These are phyloP conservation scores for Drosophila chauvacae DNA, from an alignment of 1,140 invertebrate species.

Conservation along the genomic window DNA sequence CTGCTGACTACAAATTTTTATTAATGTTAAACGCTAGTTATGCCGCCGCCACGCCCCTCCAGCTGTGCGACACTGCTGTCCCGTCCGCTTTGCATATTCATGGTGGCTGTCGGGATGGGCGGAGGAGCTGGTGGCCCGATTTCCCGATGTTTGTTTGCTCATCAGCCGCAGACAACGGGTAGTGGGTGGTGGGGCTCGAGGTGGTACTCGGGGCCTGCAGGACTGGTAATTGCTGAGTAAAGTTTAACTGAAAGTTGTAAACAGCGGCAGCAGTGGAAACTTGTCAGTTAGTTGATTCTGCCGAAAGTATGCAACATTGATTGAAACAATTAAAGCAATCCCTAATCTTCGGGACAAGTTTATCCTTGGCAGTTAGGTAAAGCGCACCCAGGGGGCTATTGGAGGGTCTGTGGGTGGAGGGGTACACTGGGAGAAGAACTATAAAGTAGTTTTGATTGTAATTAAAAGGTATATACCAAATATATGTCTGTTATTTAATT, in stretches of 20 bases:
- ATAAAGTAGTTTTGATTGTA: too few relatives aligned
- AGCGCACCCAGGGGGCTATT: not conserved
- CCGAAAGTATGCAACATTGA: conserved; percentile 50
- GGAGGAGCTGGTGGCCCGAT: conserved; percentile 6
- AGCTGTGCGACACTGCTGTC: conserved; percentile 6
- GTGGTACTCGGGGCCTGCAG: not conserved
- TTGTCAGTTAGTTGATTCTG: conserved; percentile 33
- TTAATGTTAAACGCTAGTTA: conserved; percentile 68
- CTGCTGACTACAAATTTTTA: conserved; percentile 63
- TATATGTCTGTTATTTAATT: too few relatives aligned
- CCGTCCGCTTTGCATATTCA: conserved; percentile 51
- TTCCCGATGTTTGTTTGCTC: conserved; percentile 46
- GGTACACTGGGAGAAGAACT: not conserved
- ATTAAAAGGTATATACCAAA: too few relatives aligned
- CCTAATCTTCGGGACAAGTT: conserved; percentile 43
- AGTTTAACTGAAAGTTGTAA: conserved; percentile 47
- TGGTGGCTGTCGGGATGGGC: not conserved
- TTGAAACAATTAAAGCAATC: conserved; percentile 53
- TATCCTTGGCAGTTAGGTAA: conserved; percentile 21
- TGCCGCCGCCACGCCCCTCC: conserved; percentile 19
- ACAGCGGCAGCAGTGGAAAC: conserved; percentile 27
- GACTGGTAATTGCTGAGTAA: conserved; percentile 37
- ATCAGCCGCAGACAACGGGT: conserved; percentile 41
- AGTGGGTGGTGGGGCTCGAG: not conserved
- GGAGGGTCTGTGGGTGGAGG: not conserved